These are phyloP conservation scores for Himalopsyche japonica DNA, from an alignment of 2,888 invertebrate genomes.

Conservation along the genomic window DNA sequence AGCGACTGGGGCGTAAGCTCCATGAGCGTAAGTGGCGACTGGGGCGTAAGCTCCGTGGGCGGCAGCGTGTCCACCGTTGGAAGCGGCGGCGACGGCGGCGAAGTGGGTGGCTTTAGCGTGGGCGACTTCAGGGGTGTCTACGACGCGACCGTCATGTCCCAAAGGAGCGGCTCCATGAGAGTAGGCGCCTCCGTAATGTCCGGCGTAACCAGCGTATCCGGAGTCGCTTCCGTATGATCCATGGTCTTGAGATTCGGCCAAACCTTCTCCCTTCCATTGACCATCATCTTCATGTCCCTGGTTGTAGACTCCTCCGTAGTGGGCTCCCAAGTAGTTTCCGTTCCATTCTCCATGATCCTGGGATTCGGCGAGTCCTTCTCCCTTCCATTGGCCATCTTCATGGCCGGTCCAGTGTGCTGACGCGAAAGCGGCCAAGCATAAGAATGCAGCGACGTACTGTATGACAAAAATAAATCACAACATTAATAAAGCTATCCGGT, in stretches of 20 bases:
- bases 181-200: background rate
- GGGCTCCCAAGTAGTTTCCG: background rate
- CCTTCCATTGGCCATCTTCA: slow-evolving; percentile 14
- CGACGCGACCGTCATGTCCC: slow-evolving; percentile 30
- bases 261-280: slow-evolving; percentile 20
- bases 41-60: slow-evolving; percentile 46
- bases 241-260: slow-evolving; percentile 14
- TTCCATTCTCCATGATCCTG: slow-evolving; percentile 25
- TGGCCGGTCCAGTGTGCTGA: background rate
- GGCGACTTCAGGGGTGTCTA: slow-evolving; percentile 19
- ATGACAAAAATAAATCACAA: background rate
- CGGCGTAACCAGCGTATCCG: too few species aligned
- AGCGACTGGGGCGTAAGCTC: slow-evolving; percentile 42
- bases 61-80: slow-evolving; percentile 40
- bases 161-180: slow-evolving; percentile 11
- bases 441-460: slow-evolving; percentile 21
- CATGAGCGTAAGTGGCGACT: slow-evolving; percentile 44
- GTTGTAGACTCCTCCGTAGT: background rate
- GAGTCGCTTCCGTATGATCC: background rate
- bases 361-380: slow-evolving; percentile 23
- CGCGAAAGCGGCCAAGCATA: slow-evolving; percentile 15
- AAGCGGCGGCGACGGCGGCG: slow-evolving; percentile 45
- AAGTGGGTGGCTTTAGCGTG: slow-evolving; percentile 22
- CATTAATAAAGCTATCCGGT: too few species aligned
- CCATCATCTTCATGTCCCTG: slow-evolving; percentile 3